phyloP scores from a whole-genome alignment of 2,888 invertebrate species.

The Archips xylosteana region DNA sequence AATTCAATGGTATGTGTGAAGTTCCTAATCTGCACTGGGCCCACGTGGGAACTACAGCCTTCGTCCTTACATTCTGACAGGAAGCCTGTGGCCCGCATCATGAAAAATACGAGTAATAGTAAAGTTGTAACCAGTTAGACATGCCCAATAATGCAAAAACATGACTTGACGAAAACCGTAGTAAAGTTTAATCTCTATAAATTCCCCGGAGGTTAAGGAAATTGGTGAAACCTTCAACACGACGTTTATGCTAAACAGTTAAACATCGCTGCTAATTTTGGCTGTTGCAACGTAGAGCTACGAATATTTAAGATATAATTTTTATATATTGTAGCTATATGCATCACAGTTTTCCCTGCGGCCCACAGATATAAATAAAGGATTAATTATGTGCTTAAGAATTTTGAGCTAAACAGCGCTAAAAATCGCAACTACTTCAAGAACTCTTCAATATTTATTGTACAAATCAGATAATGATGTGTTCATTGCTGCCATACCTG shows the following conservation, averaged over 20 bases:
- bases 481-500: too few species aligned
- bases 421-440: too few species aligned
- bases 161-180: not conserved
- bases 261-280: slow-evolving; percentile 57
- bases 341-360: not conserved
- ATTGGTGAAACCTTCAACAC: slow-evolving; percentile 30
- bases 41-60: too few species aligned
- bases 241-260: slow-evolving; percentile 42
- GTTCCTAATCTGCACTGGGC: too few species aligned
- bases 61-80: too few species aligned
- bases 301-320: slow-evolving; percentile 28
- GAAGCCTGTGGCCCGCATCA: too few species aligned
- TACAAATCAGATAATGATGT: too few species aligned
- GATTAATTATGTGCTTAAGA: not conserved
- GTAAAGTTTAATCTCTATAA: slow-evolving; percentile 7
- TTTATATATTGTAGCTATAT: not conserved
- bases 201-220: slow-evolving; percentile 17
- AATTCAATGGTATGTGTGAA: too few species aligned
- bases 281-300: slow-evolving; percentile 50
- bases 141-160: not conserved
- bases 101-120: too few species aligned
- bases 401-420: not conserved
- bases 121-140: not conserved
- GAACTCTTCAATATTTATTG: too few species aligned
- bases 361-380: not conserved